Base-by-base conservation (phyloP, 2,113 vertebrate species). In the Nipponia nippon region DNA sequence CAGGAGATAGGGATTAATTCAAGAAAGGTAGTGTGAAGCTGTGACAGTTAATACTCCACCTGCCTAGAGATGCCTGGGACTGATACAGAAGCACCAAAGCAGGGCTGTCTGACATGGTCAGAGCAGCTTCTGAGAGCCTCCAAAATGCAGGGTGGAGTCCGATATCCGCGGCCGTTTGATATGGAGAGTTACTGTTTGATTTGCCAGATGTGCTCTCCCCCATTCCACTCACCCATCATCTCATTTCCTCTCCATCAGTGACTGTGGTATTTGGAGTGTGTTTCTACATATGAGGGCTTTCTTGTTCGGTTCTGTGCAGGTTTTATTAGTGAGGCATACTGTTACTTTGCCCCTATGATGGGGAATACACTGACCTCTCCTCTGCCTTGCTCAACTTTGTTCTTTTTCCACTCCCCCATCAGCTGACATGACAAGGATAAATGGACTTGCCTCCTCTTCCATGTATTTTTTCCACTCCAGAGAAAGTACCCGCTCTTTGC, bases 181-280 rank as follows among this genome's bases (percentile, higher is more conserved):
- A 91, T 1, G 6, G 56, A 83, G 81, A 81, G 46, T 87, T 62
- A 34, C 21, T 87, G 76, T 89, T 94, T 89, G 81, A 93, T 93
- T 95, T 2, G 0, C 89, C 89, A 95, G 86, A 95, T 95, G 84
- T 91, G 61, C 58, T 83, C 50, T 87, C 59, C n/a, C 42, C n/a
- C 17, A 9, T 67, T 78, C 70, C 49, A 36, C 56, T 65, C 66
- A 27, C 53, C 58, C 84, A 73, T 70, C 91, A 65, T 85, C 70
- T 97, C 78, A 88, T 91, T 95, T 91, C 75, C 89, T 95, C 46
- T 94, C 73, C 63, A 38, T 30, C 78, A 71, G 53, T 23, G 42
- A 49, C 3, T 79, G 56, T 61, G 67, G 67, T 36, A 55, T 95
- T 93, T 81, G 30, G 40, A 90, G 66, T 30, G 46, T 90, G 34